Percentiles rank a stretch among this genome's conserved stretches.
Evolutionary conservation across 2,113 vertebrate species (phyloP).

Genomic region (Anas platyrhynchos): DNA sequence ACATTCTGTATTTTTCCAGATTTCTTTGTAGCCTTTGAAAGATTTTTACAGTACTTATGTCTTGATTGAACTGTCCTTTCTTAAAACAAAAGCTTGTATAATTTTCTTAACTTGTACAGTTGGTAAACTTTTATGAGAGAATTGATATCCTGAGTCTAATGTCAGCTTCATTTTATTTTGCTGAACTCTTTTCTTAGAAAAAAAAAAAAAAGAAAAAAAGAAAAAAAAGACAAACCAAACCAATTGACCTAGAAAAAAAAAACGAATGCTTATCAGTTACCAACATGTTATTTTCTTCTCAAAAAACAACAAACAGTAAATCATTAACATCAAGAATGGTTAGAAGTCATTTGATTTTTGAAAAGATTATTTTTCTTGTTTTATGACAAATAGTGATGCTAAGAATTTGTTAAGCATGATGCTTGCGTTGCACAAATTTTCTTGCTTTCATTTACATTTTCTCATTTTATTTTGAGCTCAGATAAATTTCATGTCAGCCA

Average conservation of each 20-base stretch:
- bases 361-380: conserved; percentile 31
- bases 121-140: conserved; percentile 89
- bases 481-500: conserved; percentile 1
- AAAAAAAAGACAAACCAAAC: conserved; percentile 29
- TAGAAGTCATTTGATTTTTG: conserved; percentile 61
- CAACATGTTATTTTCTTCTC: conserved; percentile 39
- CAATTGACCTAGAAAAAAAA: conserved; percentile 16
- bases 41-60: conserved; percentile 89
- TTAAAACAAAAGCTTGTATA: conserved; percentile 92
- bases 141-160: conserved; percentile 77
- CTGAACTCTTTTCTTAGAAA: conserved; percentile 76
- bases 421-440: conserved; percentile 54
- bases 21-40: conserved; percentile 89
- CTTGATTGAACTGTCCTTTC: conserved; percentile 84
- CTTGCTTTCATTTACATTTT: conserved; percentile 25
- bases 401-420: conserved; percentile 33
- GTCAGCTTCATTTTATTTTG: conserved; percentile 82
- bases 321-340: conserved; percentile 20
- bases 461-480: conserved; percentile 32
- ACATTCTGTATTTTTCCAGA: conserved; percentile 94
- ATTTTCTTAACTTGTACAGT: conserved; percentile 94
- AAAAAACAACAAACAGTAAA: background rate
- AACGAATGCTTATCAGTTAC: conserved; percentile 63
- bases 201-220: background rate
- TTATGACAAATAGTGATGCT: conserved; percentile 23